Evolutionary conservation across 1,140 invertebrate species (phyloP), one percentile per base, ranked within the genome.

Genomic region (Hermetia illucens): DNA sequence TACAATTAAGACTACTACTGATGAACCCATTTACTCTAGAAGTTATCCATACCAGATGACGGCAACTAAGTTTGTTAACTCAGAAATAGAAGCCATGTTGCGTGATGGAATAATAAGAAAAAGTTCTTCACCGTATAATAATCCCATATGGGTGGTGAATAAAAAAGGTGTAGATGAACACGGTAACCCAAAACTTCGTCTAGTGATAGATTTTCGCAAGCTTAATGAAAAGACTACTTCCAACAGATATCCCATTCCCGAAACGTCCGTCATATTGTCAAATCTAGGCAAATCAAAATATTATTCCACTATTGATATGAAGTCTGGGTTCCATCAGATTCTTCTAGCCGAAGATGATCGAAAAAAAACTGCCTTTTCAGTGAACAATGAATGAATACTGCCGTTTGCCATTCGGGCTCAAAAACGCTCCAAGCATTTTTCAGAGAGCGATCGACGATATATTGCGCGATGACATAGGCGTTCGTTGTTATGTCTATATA

Each of bases 241-340:
- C 5, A 52, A 58, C 36, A 45, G 38, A 21, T 74, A 64, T 49
- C 69, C 69, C 4, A 46, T 75, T 10, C 71, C 67, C 3, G 52
- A 61, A 12, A 66, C 71, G 9, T 22, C 21, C 13, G 41, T 36
- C 17, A 44, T 48, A 24, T 27, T 48, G 35, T 21, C 45, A 10
- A 42, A 45, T n/a, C 19, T 45, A 16, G 40, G 35, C 12, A 40
- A 43, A 8, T 19, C 39, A 18, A 29, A 10, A 20, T 40, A 34
- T 38, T 42, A 40, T 34, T 40, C 40, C 16, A 50, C 43, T 16
- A 25, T 44, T n/a, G 45, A 47, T 30, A 9, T 47, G 8, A 45
- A 44, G 3, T 53, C 46, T 22, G 69, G 68, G 5, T 72, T 65
- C 47, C 64, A 55, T 49, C n/a, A 37, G 34, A 38, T 39, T 3